phyloP scores from a whole-genome alignment of 2,888 invertebrate genomes.

The Julus scanicus region DNA sequence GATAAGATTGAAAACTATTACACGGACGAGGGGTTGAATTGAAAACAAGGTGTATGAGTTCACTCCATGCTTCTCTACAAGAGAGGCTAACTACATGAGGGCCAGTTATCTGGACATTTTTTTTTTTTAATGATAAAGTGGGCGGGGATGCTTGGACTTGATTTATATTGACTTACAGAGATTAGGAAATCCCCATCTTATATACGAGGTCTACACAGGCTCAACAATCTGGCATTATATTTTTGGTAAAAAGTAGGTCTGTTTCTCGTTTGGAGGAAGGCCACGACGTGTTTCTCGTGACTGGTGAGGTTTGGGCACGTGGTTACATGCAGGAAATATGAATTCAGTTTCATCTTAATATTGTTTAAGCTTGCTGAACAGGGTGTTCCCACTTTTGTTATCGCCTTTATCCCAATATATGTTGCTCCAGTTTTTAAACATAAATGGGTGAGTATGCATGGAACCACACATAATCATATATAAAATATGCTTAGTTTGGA shows the following conservation, averaged over 20 bases:
- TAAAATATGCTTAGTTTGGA: too few relatives aligned
- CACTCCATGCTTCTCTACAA: constrained; percentile 9
- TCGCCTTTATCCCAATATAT: too few relatives aligned
- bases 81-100: constrained; percentile 14
- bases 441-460: too few relatives aligned
- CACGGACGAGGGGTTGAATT: constrained; percentile 40
- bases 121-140: constrained; percentile 18
- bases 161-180: constrained; percentile 25
- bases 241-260: neutral
- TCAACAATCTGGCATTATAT: neutral
- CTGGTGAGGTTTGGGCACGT: neutral
- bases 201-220: neutral
- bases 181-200: constrained; percentile 34
- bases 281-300: neutral
- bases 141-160: constrained; percentile 13
- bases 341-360: too few relatives aligned
- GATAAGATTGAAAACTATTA: constrained; percentile 47
- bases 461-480: too few relatives aligned
- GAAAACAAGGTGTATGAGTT: constrained; percentile 44
- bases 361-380: too few relatives aligned
- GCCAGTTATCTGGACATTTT: constrained; percentile 15
- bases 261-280: neutral
- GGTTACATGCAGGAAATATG: neutral
- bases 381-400: too few relatives aligned
- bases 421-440: too few relatives aligned